Evolutionary conservation across 1,140 invertebrate species (phyloP), one percentile per base, ranked within the genome.

Genomic region (Zaprionus tsacasi): DNA sequence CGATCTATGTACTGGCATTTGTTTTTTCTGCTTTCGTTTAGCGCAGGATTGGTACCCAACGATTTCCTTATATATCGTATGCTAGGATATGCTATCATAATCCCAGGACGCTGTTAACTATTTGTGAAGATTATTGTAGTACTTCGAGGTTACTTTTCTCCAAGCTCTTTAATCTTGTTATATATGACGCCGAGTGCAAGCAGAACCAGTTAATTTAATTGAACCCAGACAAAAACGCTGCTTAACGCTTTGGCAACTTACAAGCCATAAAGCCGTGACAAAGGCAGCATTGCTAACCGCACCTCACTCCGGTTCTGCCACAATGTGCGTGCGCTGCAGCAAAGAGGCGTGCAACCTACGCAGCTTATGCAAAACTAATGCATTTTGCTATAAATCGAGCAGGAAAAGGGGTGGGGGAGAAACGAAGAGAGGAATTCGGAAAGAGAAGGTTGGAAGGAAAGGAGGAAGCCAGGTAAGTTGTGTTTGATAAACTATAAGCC

Each of bases 401-500:
- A 35, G 30, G 52, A 13, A 11, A 13, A 11, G 45, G 17, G 45
- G 10, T 1, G 4, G 5, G 17, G 48, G 7, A 30, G 27, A 30
- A 6, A 30, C 3, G 27, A 0, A 30, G 6, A 30, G 3, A 30
- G 4, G 27, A 30, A 30, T 30, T 2, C 15, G 45, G 38, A 7
- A 45, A 15, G n/a, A 15, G 68, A 6, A 30, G 27, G 27, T 5
- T 2, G 27, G 27, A 30, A 30, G n/a, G 17, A 43, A 33, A 38
- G 56, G 4, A 21, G 13, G n/a, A 15, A 67, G 21, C 54, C 55
- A n/a, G 69, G 79, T 50, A 58, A 79, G 65, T 63, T 65, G 40
- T 72, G 80, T 85, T 80, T 87, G 83, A 87, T 87, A 88, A 83
- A 88, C 85, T 87, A 78, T 87, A 87, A 87, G 83, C 83, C 83